phyloP scores from a whole-genome alignment of 2,797 vertebrate genomes.

The Trichosurus vulpecula region DNA sequence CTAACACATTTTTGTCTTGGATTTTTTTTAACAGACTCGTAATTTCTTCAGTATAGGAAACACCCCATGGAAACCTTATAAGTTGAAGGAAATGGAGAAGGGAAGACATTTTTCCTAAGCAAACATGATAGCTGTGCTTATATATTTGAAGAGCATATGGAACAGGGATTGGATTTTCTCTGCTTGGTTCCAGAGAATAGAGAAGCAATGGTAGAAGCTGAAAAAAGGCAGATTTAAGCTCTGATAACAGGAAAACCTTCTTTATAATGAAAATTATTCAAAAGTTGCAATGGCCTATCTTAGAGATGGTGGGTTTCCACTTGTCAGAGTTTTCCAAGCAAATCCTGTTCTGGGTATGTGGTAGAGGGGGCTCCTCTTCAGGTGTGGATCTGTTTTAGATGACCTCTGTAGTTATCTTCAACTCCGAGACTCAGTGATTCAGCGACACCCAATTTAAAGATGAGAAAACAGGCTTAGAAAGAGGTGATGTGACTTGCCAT shows the following conservation, averaged over 20 bases:
- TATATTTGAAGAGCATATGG: background rate
- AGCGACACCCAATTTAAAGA: background rate
- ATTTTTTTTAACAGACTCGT: background rate
- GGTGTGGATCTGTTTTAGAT: background rate
- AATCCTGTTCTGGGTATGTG: background rate
- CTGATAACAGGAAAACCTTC: background rate
- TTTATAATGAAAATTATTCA: background rate
- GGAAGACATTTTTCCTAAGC: background rate
- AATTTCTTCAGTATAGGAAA: background rate
- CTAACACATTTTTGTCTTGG: background rate
- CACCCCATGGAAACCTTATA: background rate
- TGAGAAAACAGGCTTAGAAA: background rate
- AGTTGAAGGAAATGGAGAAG: background rate
- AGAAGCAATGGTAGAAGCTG: background rate
- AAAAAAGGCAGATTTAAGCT: background rate
- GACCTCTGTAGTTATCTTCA: background rate
- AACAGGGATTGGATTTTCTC: background rate
- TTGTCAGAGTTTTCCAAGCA: background rate
- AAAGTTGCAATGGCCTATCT: background rate
- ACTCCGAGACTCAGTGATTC: background rate
- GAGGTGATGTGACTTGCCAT: background rate
- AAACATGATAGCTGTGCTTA: background rate
- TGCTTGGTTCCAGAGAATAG: background rate
- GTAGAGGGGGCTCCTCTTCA: background rate
- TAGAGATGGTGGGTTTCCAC: background rate